Base-by-base conservation (phyloP, 2,113 vertebrate species). In the Synodontis membranacea region DNA sequence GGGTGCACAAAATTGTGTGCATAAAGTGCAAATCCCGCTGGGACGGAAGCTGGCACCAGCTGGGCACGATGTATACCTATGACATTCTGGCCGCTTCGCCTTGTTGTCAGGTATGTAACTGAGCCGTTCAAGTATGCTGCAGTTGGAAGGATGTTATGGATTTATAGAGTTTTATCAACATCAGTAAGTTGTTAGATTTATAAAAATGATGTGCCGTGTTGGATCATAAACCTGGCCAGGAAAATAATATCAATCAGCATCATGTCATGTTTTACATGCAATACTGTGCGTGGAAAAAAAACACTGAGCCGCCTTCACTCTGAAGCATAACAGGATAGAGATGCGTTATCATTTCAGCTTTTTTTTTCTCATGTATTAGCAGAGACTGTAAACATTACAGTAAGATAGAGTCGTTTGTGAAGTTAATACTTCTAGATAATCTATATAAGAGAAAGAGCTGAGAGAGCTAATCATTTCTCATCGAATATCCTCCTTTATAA, bases 1-100 rank as follows among this genome's bases (percentile, higher is more conserved):
- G 98, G 12, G 98, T 99, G 92, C 98, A 99, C 94, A 99, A 99
- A 96, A 99, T 99, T 85, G 97, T 99, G 92, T 99, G 98, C 95
- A 99, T 99, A 94, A 99, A 99, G 92, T 99, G 98, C 94, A 99
- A 99, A 93, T 99, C 98, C 0, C 96, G 97, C 34, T 99, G 98
- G 98, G 98, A 99, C 74, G 98, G 98, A 91, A 99, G 98, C 95
- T 99, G 98, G 98, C 98, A 99, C 93, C 98, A 99, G 89, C 93
- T 99, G 94, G 98, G 98, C 92, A 99, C 98, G 70, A 97, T 99
- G 97, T 99, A 99, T 79, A 99, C 98, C 87, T 99, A 99, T 0
- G 98, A 99, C 92, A 99, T 99, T 91, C 94, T 99, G 94, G 98
- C 98, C 52, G 98, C 98, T 70, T 97, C 98, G 37, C 98, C 98